phyloP scores from a whole-genome alignment of 1,140 invertebrate species.

The Aphelenchoides avenae region DNA sequence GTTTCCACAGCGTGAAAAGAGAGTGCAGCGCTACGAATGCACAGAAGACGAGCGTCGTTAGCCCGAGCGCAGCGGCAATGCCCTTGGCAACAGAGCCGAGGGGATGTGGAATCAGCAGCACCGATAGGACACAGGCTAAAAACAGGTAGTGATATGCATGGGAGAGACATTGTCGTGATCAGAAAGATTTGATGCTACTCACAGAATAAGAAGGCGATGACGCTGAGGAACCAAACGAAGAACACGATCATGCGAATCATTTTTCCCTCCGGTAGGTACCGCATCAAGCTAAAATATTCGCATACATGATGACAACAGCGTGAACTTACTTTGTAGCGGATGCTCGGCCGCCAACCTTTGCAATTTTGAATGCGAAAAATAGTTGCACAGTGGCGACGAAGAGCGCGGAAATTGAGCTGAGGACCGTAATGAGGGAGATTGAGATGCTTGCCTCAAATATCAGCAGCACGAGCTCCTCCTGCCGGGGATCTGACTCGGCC shows the following conservation, averaged over 20 bases:
- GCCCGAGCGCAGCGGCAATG: not conserved
- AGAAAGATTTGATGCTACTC: no score
- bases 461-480: not conserved
- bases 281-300: not conserved
- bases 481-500: no score
- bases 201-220: not conserved
- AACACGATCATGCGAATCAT: not conserved
- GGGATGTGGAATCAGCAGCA: not conserved
- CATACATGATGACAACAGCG: not conserved
- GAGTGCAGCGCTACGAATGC: not conserved
- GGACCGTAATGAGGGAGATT: not conserved
- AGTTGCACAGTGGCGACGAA: not conserved
- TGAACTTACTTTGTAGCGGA: not conserved
- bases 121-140: not conserved
- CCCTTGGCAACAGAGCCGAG: not conserved
- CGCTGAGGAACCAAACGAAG: not conserved
- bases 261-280: not conserved
- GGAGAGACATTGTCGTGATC: no score
- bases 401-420: not conserved
- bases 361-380: conserved; percentile 1
- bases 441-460: not conserved
- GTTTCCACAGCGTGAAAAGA: not conserved
- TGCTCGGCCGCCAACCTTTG: not conserved
- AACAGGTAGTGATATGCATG: no score
- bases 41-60: not conserved